Percentiles rank a stretch among this genome's conserved stretches.
phyloP scores from a whole-genome alignment of 2,888 invertebrate genomes.

The Meiosimyza decipiens region DNA sequence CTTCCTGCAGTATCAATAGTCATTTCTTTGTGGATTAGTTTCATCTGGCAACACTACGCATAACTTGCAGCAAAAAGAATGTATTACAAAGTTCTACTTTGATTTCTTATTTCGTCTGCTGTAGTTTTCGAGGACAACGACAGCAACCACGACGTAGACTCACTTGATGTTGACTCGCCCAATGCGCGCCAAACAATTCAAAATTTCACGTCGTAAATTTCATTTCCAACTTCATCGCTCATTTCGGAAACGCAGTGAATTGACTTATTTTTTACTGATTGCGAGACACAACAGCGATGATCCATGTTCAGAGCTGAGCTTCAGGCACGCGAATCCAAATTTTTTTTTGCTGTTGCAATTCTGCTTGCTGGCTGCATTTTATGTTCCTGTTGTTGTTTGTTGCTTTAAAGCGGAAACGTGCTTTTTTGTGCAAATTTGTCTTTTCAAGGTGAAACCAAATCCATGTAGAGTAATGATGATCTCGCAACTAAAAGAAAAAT shows the following conservation, averaged over 20 bases:
- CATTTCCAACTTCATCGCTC: conserved; percentile 64
- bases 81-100: too few species aligned
- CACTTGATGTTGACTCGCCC: background rate
- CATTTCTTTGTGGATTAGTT: background rate
- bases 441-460: conserved; percentile 12
- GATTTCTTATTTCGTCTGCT: too few species aligned
- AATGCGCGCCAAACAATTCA: conserved; percentile 54
- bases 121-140: background rate
- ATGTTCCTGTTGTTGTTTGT: background rate
- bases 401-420: conserved; percentile 3
- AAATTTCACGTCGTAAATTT: conserved; percentile 66
- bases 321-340: conserved; percentile 36
- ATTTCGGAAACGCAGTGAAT: conserved; percentile 50
- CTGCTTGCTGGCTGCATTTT: background rate
- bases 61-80: background rate
- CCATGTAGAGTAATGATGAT: background rate
- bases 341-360: background rate
- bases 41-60: background rate
- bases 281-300: background rate
- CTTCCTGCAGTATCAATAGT: background rate
- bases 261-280: conserved; percentile 26
- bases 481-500: background rate
- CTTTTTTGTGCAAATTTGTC: conserved; percentile 6
- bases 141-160: background rate
- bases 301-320: background rate